These are phyloP conservation scores for Camptogramma bilineatum DNA, from an alignment of 2,888 invertebrate species.

Conservation along the genomic window DNA sequence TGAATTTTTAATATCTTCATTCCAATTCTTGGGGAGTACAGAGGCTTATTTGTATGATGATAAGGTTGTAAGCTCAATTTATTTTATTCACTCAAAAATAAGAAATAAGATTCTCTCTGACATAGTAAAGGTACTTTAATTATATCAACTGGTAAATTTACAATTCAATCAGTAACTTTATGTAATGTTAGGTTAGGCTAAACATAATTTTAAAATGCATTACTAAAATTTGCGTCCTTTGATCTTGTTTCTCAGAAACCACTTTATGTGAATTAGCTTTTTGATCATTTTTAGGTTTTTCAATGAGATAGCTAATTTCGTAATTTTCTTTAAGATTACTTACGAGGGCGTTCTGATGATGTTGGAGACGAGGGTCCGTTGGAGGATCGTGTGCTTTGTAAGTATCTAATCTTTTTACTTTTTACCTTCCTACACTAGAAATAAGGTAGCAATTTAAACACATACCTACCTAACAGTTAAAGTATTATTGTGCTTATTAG, in stretches of 20 bases:
- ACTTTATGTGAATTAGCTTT: not conserved
- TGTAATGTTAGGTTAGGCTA: too few relatives aligned
- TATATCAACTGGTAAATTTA: too few relatives aligned
- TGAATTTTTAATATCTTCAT: constrained; percentile 44
- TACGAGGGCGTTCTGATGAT: constrained; percentile 70
- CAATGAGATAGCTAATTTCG: not conserved
- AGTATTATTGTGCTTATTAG: too few relatives aligned
- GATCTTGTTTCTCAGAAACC: not conserved
- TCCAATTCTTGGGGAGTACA: constrained; percentile 21
- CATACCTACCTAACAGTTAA: too few relatives aligned
- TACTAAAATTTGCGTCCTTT: too few relatives aligned
- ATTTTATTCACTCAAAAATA: constrained; percentile 5
- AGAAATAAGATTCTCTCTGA: not conserved
- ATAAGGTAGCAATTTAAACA: too few relatives aligned
- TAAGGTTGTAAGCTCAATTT: constrained; percentile 9
- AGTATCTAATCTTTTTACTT: constrained; percentile 48
- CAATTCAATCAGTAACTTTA: too few relatives aligned
- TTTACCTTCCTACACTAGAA: too few relatives aligned
- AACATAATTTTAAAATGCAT: too few relatives aligned
- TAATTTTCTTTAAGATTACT: constrained; percentile 62
- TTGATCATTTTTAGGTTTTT: not conserved
- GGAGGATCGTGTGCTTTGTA: constrained; percentile 68
- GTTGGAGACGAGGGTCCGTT: constrained; percentile 57
- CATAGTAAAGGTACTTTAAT: not conserved
- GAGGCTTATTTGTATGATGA: constrained; percentile 7